phyloP scores from a whole-genome alignment of 2,888 invertebrate genomes.

The Antheraea assamensis region DNA sequence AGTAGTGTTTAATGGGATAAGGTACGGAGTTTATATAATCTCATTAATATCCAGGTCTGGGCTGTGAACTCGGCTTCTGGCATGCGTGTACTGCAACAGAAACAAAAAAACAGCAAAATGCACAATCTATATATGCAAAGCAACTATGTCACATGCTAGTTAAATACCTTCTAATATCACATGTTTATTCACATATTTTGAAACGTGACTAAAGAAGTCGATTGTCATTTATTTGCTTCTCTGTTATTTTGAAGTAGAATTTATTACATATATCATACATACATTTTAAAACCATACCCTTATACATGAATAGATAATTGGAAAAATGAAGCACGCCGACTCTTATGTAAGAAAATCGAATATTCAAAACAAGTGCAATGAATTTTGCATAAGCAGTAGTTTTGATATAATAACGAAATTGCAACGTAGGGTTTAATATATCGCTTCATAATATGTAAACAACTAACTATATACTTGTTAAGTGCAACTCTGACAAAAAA shows the following conservation, averaged over 20 bases:
- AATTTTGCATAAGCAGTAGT: background rate
- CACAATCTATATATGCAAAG: conserved; percentile 69
- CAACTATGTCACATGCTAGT: conserved; percentile 56
- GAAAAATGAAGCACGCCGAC: background rate
- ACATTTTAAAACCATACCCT: background rate
- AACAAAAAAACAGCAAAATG: conserved; percentile 73
- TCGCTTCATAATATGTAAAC: conserved; percentile 15
- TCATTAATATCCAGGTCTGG: conserved; percentile 63
- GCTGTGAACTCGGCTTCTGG: conserved; percentile 64
- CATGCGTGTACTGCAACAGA: conserved; percentile 77
- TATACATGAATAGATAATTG: background rate
- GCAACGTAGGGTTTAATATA: background rate
- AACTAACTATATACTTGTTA: conserved; percentile 1
- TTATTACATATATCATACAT: background rate
- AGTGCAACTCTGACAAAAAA: background rate
- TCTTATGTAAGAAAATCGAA: background rate
- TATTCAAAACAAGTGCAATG: background rate
- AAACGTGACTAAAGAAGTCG: background rate
- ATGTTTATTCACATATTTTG: conserved; percentile 9
- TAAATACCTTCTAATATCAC: conserved; percentile 22
- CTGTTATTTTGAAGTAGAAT: background rate
- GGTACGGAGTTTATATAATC: conserved; percentile 46
- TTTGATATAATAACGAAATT: background rate
- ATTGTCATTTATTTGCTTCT: background rate
- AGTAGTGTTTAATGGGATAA: conserved; percentile 18